phyloP scores from a whole-genome alignment of 2,113 vertebrate species.

The Pluvianellus socialis region DNA sequence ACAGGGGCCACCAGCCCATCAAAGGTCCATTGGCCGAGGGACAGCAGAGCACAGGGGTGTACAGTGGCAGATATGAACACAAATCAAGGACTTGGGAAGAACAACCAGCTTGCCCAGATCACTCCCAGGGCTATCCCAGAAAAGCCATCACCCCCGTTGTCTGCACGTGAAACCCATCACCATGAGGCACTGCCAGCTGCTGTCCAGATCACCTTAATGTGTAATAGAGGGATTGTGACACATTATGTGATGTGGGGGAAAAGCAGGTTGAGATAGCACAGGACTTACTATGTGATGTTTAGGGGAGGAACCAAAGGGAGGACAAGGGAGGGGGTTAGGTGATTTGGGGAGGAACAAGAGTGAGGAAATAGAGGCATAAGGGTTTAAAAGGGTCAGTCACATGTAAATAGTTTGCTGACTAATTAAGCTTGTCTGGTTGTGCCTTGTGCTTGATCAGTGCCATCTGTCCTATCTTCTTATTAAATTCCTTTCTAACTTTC shows the following conservation, averaged over 20 bases:
- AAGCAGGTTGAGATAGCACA: not conserved
- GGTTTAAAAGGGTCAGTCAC: not conserved
- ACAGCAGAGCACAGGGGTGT: not conserved
- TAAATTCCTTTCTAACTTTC: not conserved
- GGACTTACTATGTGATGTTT: not conserved
- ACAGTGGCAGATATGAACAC: not conserved
- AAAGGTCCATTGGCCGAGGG: not conserved
- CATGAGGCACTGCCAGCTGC: not conserved
- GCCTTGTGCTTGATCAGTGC: not conserved
- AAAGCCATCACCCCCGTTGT: not conserved
- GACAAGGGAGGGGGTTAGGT: not conserved
- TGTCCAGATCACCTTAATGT: not conserved
- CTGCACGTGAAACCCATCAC: not conserved
- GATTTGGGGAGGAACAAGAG: not conserved
- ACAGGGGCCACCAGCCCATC: not conserved
- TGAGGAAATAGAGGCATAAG: not conserved
- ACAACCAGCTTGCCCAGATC: accelerated
- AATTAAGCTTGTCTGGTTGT: not conserved
- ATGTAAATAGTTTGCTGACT: not conserved
- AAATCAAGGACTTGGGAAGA: not conserved
- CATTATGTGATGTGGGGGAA: not conserved
- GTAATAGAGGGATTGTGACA: not conserved
- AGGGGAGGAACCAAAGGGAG: not conserved
- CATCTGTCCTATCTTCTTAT: not conserved
- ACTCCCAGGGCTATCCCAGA: not conserved